phyloP scores from a whole-genome alignment of 2,113 vertebrate genomes.

The Thryonomys swinderianus region DNA sequence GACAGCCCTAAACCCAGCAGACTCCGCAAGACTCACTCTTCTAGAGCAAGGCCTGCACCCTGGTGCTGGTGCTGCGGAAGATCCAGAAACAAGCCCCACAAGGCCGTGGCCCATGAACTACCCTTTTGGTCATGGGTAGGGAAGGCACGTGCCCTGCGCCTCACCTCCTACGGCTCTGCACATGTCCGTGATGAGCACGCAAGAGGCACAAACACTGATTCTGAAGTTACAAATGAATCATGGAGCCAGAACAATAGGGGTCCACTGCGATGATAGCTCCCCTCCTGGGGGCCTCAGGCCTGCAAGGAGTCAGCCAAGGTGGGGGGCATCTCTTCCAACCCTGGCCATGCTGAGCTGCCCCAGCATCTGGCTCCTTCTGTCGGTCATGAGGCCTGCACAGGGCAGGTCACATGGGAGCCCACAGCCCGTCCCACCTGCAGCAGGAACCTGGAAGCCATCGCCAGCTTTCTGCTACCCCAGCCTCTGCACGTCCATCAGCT shows the following conservation, averaged over 20 bases:
- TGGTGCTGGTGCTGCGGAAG: rapidly evolving
- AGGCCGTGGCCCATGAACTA: conserved; percentile 56
- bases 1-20: neutral
- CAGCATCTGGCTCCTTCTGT: neutral
- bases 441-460: neutral
- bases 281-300: neutral
- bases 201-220: rapidly evolving
- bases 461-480: rapidly evolving
- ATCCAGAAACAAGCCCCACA: rapidly evolving
- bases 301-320: neutral
- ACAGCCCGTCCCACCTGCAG: neutral
- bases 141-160: rapidly evolving
- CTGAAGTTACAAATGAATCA: neutral
- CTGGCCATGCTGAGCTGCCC: neutral
- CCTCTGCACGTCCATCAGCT: neutral
- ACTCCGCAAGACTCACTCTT: neutral
- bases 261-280: rapidly evolving
- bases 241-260: rapidly evolving
- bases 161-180: rapidly evolving
- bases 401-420: neutral
- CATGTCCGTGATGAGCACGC: rapidly evolving
- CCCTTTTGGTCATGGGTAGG: neutral
- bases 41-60: rapidly evolving
- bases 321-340: neutral
- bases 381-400: neutral